phyloP scores from a whole-genome alignment of 2,113 vertebrate species.

The Anser cygnoides region DNA sequence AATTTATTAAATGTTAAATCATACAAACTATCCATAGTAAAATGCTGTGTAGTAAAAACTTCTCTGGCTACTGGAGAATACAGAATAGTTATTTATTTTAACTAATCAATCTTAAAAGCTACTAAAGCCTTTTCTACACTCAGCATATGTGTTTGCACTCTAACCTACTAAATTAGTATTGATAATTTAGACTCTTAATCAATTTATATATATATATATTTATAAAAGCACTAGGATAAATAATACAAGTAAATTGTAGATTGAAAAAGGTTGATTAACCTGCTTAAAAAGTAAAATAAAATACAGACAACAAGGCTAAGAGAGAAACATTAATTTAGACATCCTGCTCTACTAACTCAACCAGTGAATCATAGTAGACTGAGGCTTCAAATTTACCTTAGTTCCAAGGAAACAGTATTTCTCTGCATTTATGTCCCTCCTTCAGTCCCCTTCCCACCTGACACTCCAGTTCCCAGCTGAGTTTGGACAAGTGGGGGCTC shows the following conservation, averaged over 20 bases:
- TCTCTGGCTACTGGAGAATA: constrained; percentile 24
- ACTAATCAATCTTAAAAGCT: constrained; percentile 57
- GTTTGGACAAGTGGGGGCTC: background rate
- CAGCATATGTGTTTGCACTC: constrained; percentile 52
- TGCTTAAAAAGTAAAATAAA: background rate
- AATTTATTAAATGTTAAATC: constrained; percentile 69
- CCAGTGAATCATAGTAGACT: background rate
- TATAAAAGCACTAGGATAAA: constrained; percentile 27
- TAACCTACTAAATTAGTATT: constrained; percentile 46
- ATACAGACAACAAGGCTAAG: background rate
- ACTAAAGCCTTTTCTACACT: constrained; percentile 41
- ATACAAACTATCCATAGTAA: constrained; percentile 48
- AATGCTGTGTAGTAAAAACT: constrained; percentile 54
- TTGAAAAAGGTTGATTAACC: constrained; percentile 30
- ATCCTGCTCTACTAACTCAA: constrained; percentile 30
- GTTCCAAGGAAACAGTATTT: background rate
- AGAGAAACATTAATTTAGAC: constrained; percentile 20
- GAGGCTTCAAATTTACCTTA: constrained; percentile 8
- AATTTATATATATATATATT: constrained; percentile 31
- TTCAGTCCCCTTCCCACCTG: background rate
- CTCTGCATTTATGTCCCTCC: background rate
- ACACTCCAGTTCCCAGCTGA: background rate
- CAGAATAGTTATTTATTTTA: constrained; percentile 63
- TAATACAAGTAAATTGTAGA: constrained; percentile 14
- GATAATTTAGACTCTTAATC: constrained; percentile 36